Percentiles rank a stretch among this genome's conserved stretches.
These are phyloP conservation scores for Drosophila orosa DNA, from an alignment of 1,140 invertebrate species.

Conservation along the genomic window DNA sequence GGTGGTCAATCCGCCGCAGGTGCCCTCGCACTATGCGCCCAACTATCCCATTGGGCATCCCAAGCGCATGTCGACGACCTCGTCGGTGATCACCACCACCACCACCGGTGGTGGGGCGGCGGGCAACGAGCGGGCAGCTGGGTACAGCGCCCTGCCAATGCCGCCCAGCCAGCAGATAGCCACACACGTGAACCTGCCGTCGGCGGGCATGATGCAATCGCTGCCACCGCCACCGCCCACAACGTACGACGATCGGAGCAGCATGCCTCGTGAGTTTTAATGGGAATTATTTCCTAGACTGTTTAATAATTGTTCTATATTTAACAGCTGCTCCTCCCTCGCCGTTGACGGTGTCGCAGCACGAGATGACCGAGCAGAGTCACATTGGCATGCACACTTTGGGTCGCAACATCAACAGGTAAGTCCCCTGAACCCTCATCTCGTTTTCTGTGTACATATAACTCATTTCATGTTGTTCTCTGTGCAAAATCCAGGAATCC, in stretches of 20 bases:
- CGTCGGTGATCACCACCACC: constrained; percentile 61
- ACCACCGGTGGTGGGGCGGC: constrained; percentile 67
- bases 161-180: constrained; percentile 87
- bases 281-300: background rate
- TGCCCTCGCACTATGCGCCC: constrained; percentile 97
- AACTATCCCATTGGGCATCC: constrained; percentile 95
- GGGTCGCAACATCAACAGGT: constrained; percentile 85
- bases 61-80: constrained; percentile 85
- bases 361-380: constrained; percentile 84
- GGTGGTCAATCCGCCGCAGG: constrained; percentile 96
- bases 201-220: constrained; percentile 90
- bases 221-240: constrained; percentile 88
- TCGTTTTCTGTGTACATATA: constrained; percentile 28
- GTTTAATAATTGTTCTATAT: background rate
- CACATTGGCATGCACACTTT: constrained; percentile 86
- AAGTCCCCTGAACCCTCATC: constrained; percentile 16
- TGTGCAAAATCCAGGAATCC: constrained; percentile 67
- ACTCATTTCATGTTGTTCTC: constrained; percentile 45
- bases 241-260: constrained; percentile 87
- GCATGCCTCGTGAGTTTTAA: constrained; percentile 92
- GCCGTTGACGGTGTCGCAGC: constrained; percentile 87
- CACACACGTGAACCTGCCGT: constrained; percentile 84
- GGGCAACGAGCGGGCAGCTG: constrained; percentile 88
- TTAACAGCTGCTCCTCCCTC: constrained; percentile 89
- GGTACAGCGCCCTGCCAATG: constrained; percentile 92